These are phyloP conservation scores for Thumatha senex DNA, from an alignment of 2,888 invertebrate species.

Conservation along the genomic window DNA sequence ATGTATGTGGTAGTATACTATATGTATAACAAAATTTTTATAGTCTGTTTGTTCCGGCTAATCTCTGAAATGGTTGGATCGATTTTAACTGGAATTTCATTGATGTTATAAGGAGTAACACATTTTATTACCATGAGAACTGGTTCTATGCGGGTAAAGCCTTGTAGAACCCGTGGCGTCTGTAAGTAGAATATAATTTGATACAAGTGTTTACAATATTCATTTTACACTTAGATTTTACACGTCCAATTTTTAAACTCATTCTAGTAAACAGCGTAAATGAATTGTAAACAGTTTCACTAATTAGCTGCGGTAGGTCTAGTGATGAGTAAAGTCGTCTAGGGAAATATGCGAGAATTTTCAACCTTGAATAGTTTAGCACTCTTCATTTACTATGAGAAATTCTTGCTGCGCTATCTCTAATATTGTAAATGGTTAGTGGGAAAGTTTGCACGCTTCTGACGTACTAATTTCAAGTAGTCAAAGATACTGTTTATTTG, in stretches of 20 bases:
- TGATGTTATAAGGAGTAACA: too few species aligned
- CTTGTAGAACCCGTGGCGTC: too few species aligned
- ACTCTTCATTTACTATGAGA: background rate
- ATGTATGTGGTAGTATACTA: too few species aligned
- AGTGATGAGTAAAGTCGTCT: background rate
- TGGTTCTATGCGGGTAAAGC: too few species aligned
- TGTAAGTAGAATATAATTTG: too few species aligned
- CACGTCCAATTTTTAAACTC: background rate
- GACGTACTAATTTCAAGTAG: background rate
- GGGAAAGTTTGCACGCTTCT: background rate
- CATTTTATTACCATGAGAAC: too few species aligned
- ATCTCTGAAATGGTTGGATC: too few species aligned
- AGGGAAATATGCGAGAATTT: conserved; percentile 6
- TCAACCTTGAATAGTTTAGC: conserved; percentile 5
- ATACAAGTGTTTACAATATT: too few species aligned
- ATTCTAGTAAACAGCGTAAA: background rate
- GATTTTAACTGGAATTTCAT: too few species aligned
- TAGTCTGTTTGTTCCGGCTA: too few species aligned
- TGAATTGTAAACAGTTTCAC: conserved; percentile 1
- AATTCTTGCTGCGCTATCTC: background rate
- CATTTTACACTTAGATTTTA: background rate
- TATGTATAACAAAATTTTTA: too few species aligned
- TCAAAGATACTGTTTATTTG: too few species aligned
- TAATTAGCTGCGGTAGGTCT: conserved; percentile 2
- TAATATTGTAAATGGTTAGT: conserved; percentile 1